A percentile compares a stretch with the other conserved stretches of the same genome.
Conservation (phyloP, 2,797 vertebrate species). For the Rhinichthys osculus region DNA sequence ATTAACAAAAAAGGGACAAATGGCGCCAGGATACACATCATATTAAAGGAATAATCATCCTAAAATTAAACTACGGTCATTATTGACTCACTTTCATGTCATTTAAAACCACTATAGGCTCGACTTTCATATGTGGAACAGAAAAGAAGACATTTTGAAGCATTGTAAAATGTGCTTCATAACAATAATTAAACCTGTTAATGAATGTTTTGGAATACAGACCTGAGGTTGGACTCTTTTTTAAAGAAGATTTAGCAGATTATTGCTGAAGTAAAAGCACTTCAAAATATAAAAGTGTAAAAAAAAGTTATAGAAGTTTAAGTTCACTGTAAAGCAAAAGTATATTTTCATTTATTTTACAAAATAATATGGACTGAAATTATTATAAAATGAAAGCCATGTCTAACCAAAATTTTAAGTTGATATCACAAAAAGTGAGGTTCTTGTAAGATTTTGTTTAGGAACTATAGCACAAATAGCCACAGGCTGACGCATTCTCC, state of each 20-base stretch:
- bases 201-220: not conserved
- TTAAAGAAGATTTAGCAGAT: not conserved
- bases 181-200: not conserved
- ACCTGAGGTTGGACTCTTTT: not conserved
- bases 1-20: not conserved
- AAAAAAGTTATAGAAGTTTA: too few species aligned
- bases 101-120: not conserved
- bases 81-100: not conserved
- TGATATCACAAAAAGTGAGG: not conserved
- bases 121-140: not conserved
- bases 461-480: not conserved
- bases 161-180: constrained; percentile 2
- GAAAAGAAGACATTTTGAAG: not conserved
- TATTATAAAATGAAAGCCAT: not conserved
- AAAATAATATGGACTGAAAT: not conserved
- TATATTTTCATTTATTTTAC: not conserved
- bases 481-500: not conserved
- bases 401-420: not conserved
- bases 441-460: too few species aligned
- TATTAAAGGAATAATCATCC: not conserved
- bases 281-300: not conserved
- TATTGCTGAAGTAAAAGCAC: not conserved
- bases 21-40: not conserved
- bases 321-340: not conserved
- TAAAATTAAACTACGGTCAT: not conserved